Evolutionary conservation across 2,888 invertebrate genomes (phyloP).

Genomic region (Tiliacea aurago): DNA sequence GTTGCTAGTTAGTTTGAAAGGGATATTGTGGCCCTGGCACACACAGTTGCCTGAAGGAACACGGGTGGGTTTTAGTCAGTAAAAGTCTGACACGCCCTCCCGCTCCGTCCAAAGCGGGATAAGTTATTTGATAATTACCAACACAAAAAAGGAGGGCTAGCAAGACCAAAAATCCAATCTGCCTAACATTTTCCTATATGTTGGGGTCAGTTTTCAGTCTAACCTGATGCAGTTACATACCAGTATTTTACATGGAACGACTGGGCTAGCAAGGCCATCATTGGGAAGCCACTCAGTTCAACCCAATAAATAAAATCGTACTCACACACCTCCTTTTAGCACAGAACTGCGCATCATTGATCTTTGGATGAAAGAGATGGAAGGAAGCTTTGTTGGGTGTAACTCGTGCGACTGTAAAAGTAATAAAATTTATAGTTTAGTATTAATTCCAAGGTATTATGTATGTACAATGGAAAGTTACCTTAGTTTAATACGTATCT

Average conservation of each 20-base stretch:
- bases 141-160: no score
- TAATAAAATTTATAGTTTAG: not conserved
- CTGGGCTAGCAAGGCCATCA: not conserved
- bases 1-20: no score
- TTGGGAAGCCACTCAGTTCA: not conserved
- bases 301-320: conserved; percentile 22
- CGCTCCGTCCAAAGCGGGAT: no score
- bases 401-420: conserved; percentile 75
- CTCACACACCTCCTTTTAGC: conserved; percentile 90
- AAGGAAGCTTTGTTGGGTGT: conserved; percentile 71
- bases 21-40: no score
- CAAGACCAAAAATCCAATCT: no score
- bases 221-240: not conserved
- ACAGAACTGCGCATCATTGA: conserved; percentile 93
- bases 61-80: no score
- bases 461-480: not conserved
- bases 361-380: conserved; percentile 87
- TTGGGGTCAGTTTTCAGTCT: not conserved
- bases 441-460: not conserved
- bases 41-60: no score
- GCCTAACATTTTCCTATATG: no score
- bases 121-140: no score
- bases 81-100: no score
- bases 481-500: not conserved
- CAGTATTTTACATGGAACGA: not conserved